Evolutionary conservation across 2,113 vertebrate species (phyloP).

Genomic region (Lagopus leucura): DNA sequence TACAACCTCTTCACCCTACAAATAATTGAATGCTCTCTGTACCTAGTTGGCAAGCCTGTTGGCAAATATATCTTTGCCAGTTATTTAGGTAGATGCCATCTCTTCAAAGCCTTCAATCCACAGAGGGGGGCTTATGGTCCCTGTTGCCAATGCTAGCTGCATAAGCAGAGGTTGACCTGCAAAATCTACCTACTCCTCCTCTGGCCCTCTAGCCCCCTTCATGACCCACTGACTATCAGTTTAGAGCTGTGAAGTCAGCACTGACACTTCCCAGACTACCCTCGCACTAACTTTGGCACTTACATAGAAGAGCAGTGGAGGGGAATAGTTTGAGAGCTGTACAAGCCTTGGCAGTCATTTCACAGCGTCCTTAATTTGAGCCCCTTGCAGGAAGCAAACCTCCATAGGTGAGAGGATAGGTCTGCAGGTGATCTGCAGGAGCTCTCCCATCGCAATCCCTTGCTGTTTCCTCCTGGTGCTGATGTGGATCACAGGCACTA

Average conservation of each 20-base stretch:
- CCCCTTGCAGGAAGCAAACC: neutral
- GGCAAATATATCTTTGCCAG: neutral
- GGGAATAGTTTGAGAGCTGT: neutral
- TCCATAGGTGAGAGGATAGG: neutral
- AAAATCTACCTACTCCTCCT: neutral
- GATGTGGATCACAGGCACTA: neutral
- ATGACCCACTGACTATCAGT: neutral
- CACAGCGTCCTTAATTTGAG: neutral
- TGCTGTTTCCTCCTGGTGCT: neutral
- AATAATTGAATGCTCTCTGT: neutral
- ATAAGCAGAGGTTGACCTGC: neutral
- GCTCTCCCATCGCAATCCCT: neutral
- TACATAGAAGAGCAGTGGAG: neutral
- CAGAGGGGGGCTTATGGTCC: neutral
- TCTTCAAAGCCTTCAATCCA: neutral
- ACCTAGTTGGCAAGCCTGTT: neutral
- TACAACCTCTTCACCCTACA: accelerated
- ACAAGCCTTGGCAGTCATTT: neutral
- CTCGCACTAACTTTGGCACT: neutral
- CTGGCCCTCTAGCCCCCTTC: neutral
- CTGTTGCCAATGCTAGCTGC: neutral
- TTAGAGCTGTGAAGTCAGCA: neutral
- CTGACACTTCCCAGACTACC: neutral
- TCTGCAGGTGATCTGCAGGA: neutral
- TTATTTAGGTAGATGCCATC: neutral